Base-by-base conservation (phyloP, 2,113 vertebrate species). In the Phalacrocorax pelagicus region DNA sequence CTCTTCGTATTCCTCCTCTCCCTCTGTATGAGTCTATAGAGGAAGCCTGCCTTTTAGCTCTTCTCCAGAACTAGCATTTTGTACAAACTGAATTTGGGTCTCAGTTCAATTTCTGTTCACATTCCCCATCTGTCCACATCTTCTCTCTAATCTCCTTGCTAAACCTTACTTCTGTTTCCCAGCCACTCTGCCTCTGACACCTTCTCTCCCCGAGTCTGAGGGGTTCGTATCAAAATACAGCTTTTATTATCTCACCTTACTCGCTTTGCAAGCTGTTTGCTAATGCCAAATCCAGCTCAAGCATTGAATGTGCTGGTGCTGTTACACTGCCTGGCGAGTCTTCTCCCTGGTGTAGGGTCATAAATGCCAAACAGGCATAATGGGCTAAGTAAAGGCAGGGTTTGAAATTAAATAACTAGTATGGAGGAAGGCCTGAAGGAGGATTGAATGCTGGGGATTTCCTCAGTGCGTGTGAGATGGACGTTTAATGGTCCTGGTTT, bases 61-160 rank as follows among this genome's bases (percentile, higher is more conserved):
- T 91, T 9, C 47, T 70, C 40, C 78, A 87, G 70, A 84, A 38
- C 40, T 95, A 94, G 38, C 61, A 29, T 96, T 87, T 95, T 74
- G 9, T 73, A 42, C 73, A 79, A 77, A 57, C 15, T 59, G 34
- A 85, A 72, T 91, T 85, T 0, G 0, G 38, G 78, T 91, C 84
- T 94, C 10, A 1, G 61, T 91, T 94, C 84, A 84, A 7, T 92
- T 95, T 89, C 77, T 92, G 19, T 87, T 96, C 94, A 32, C 32
- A 79, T 85, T 93, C 84, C 86, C 95, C 94, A 96, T 97, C 91
- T 96, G 91, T 81, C 87, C 30, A 20, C 91, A 65, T 79, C 84
- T 92, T 92, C 73, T 46, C 21, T 74, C 57, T 81, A 71, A 92
- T 91, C 65, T 92, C 38, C 42, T 89, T 85, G 57, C 69, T 94